Evolutionary conservation across 2,888 invertebrate species (phyloP).

Genomic region (Synergus gifuensis): DNA sequence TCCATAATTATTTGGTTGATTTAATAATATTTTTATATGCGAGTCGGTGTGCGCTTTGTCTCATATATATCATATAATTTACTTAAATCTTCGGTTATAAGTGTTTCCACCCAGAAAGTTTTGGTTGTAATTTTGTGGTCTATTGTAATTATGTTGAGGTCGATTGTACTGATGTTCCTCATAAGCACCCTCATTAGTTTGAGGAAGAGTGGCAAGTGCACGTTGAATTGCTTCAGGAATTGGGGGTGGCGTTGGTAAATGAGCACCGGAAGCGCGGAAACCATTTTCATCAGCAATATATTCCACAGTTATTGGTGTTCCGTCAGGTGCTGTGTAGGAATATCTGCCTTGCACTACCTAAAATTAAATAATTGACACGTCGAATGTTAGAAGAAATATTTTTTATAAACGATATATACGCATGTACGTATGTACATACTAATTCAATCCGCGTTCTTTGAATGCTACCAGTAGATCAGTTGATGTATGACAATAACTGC

Average conservation of each 20-base stretch:
- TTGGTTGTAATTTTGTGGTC: constrained; percentile 57
- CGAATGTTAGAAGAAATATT: neutral
- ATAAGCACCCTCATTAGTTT: constrained; percentile 53
- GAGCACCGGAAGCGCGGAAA: constrained; percentile 87
- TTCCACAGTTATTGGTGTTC: constrained; percentile 84
- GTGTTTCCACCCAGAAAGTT: neutral
- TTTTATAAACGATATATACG: neutral
- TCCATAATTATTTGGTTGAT: constrained; percentile 5
- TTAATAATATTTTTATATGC: neutral
- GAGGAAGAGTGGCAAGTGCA: constrained; percentile 75
- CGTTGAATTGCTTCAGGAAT: constrained; percentile 85
- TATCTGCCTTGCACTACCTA: constrained; percentile 84
- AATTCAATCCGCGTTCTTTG: neutral
- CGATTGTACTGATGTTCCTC: constrained; percentile 71
- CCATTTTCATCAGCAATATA: constrained; percentile 90
- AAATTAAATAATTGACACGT: neutral
- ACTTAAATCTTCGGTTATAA: neutral
- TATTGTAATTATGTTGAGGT: constrained; percentile 55
- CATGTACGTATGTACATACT: too few species aligned
- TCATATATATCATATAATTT: neutral
- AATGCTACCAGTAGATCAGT: neutral
- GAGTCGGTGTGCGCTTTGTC: neutral
- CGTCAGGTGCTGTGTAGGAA: constrained; percentile 87
- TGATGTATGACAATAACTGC: neutral
- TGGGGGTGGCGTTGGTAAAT: constrained; percentile 86